These are phyloP conservation scores for Cephus spinipes DNA, from an alignment of 2,888 invertebrate species.

Conservation along the genomic window DNA sequence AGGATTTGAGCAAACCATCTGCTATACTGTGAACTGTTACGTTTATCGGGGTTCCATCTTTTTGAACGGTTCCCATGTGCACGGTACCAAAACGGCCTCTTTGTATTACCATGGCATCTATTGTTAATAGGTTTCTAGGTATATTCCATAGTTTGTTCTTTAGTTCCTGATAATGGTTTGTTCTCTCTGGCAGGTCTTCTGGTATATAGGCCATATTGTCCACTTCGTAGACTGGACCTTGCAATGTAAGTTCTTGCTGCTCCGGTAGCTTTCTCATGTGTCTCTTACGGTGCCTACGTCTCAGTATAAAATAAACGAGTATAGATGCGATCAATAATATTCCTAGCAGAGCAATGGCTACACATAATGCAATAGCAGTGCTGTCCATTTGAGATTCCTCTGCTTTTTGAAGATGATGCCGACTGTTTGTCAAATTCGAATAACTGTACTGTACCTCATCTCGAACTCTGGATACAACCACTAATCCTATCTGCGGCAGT, in stretches of 20 bases:
- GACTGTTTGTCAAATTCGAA: conserved; percentile 48
- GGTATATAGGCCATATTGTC: conserved; percentile 84
- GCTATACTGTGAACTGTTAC: conserved; percentile 77
- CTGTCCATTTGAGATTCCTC: conserved; percentile 28
- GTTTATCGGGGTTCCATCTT: conserved; percentile 70
- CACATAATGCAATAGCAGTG: conserved; percentile 66
- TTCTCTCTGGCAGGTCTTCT: conserved; percentile 75
- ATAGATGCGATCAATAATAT: conserved; percentile 75
- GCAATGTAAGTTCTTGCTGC: conserved; percentile 78
- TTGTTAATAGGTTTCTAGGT: conserved; percentile 78
- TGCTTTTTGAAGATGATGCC: conserved; percentile 1
- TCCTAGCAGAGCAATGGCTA: conserved; percentile 80
- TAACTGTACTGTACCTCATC: conserved; percentile 55
- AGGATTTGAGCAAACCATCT: conserved; percentile 69
- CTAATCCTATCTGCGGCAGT: conserved; percentile 51
- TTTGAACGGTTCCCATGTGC: conserved; percentile 77
- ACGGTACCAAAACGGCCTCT: conserved; percentile 84
- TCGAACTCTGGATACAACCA: conserved; percentile 68
- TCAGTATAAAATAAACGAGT: conserved; percentile 74
- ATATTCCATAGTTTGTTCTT: conserved; percentile 82
- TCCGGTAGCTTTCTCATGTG: conserved; percentile 70
- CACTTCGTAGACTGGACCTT: conserved; percentile 83
- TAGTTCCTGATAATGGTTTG: conserved; percentile 79
- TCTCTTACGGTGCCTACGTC: conserved; percentile 62
- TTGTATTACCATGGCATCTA: conserved; percentile 78